phyloP scores from a whole-genome alignment of 2,113 vertebrate genomes.

The Sarotherodon lohbergeri region DNA sequence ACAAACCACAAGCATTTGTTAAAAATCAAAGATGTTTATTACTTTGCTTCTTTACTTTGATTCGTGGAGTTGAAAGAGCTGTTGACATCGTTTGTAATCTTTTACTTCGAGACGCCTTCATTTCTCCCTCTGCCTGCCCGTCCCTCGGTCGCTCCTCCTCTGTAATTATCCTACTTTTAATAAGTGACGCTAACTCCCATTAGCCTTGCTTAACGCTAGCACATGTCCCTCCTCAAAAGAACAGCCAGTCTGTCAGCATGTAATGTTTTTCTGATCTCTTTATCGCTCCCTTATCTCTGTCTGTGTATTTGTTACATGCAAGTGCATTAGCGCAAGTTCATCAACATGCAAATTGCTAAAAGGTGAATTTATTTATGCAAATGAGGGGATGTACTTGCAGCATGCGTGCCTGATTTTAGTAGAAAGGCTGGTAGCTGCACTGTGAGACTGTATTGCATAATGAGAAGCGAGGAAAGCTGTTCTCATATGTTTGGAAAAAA shows the following conservation, averaged over 20 bases:
- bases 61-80: neutral
- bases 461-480: neutral
- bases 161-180: slow-evolving; percentile 38
- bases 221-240: slow-evolving; percentile 30
- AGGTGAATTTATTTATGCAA: slow-evolving; percentile 71
- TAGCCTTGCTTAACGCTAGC: slow-evolving; percentile 31
- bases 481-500: neutral
- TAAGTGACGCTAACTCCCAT: slow-evolving; percentile 32
- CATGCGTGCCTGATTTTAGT: neutral
- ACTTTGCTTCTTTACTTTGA: neutral
- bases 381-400: slow-evolving; percentile 38
- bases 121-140: neutral
- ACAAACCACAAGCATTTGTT: neutral
- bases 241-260: slow-evolving; percentile 28
- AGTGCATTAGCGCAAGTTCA: slow-evolving; percentile 61
- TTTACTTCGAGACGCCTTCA: neutral
- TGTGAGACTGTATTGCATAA: neutral
- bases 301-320: slow-evolving; percentile 40
- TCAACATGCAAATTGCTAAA: slow-evolving; percentile 73
- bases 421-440: neutral
- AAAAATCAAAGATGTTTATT: neutral
- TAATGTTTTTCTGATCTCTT: slow-evolving; percentile 52
- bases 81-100: neutral
- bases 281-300: slow-evolving; percentile 38
- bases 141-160: neutral